Percentiles rank a stretch among this genome's conserved stretches.
Conservation (phyloP, 2,888 invertebrate species). For the Panzeria rudis region DNA sequence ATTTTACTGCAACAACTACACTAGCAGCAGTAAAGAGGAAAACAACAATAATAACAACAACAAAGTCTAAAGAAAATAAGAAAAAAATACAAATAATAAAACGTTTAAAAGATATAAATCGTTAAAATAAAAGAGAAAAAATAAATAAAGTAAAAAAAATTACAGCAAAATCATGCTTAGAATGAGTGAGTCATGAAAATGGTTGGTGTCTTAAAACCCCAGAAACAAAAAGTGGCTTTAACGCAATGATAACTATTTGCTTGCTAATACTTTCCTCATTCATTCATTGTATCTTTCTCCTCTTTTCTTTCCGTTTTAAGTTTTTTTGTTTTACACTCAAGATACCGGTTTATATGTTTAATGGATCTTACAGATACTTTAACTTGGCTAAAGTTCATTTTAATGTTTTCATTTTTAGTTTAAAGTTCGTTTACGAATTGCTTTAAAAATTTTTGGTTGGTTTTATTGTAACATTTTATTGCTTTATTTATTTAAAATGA, state of each 20-base stretch:
- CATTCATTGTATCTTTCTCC: constrained; percentile 2
- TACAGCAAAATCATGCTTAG: constrained; percentile 58
- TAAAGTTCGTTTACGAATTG: constrained; percentile 44
- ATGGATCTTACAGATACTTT: constrained; percentile 47
- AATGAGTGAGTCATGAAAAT: constrained; percentile 70
- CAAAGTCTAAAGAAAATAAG: constrained; percentile 30
- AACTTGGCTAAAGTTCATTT: constrained; percentile 39
- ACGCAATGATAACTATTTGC: constrained; percentile 23
- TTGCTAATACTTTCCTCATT: constrained; percentile 19
- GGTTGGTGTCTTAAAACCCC: constrained; percentile 17
- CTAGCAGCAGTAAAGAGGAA: neutral
- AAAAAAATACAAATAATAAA: constrained; percentile 23
- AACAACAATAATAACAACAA: constrained; percentile 19
- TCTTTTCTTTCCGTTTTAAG: constrained; percentile 35
- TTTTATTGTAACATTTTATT: constrained; percentile 2
- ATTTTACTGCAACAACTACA: constrained; percentile 22
- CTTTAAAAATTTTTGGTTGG: neutral
- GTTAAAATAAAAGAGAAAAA: constrained; percentile 40
- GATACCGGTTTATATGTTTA: constrained; percentile 62
- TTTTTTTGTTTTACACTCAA: constrained; percentile 38
- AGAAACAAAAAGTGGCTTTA: constrained; percentile 51
- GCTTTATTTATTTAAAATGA: neutral
- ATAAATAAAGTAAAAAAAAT: constrained; percentile 13
- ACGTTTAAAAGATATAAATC: constrained; percentile 71
- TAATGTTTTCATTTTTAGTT: constrained; percentile 16